Conservation (phyloP, 2,797 vertebrate genomes). For the Diplodus sargus region DNA sequence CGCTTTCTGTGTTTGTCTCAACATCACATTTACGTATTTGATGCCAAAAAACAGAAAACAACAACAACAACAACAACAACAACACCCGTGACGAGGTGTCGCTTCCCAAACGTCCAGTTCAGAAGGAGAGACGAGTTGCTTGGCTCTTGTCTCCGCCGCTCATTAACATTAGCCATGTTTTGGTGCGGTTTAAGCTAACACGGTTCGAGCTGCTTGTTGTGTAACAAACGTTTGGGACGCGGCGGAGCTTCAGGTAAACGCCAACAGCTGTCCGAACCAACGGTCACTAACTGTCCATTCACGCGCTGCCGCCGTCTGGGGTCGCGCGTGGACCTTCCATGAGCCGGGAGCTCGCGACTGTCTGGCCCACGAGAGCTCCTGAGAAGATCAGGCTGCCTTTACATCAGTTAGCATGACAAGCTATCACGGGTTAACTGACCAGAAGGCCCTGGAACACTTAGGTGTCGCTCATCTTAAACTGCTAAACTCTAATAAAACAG, state of each 20-base stretch:
- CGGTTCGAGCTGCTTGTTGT: constrained; percentile 46
- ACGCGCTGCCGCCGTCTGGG: not conserved
- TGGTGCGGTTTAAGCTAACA: constrained; percentile 45
- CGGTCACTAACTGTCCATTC: not conserved
- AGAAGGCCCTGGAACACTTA: constrained; percentile 39
- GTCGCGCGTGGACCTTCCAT: constrained; percentile 3
- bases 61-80: not conserved
- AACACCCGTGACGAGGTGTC: fast-evolving
- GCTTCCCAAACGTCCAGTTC: fast-evolving
- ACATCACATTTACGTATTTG: not conserved
- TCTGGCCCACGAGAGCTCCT: constrained; percentile 16
- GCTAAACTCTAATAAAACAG: no score
- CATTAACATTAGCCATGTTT: constrained; percentile 10
- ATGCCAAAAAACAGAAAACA: not conserved
- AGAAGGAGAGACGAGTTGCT: not conserved
- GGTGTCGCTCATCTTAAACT: not conserved
- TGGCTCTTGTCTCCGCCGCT: not conserved
- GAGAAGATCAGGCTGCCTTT: constrained; percentile 11
- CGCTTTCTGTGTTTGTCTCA: constrained; percentile 34
- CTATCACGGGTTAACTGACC: constrained; percentile 27
- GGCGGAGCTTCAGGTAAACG: constrained; percentile 14
- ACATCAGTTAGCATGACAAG: constrained; percentile 54
- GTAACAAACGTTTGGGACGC: constrained; percentile 29
- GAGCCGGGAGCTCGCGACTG: not conserved
- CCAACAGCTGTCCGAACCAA: not conserved